Percentiles rank a stretch among this genome's conserved stretches.
Conservation (phyloP, 2,888 invertebrate species). For the Leucophora obtusa region DNA sequence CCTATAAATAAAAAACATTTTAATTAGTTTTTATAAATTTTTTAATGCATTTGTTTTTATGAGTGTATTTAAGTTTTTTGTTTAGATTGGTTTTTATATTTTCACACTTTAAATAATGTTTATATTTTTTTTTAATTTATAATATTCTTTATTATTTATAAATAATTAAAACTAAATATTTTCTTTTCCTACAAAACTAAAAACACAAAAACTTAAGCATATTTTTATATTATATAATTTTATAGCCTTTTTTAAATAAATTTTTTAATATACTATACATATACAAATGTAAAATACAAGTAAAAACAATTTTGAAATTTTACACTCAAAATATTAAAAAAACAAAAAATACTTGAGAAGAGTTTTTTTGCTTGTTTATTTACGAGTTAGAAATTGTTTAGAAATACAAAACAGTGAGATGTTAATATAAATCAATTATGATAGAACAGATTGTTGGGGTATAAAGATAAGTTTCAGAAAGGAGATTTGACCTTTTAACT, state of each 20-base stretch:
- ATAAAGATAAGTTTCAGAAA: not conserved
- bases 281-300: constrained; percentile 3
- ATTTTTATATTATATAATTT: constrained; percentile 25
- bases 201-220: constrained; percentile 51
- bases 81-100: constrained; percentile 44
- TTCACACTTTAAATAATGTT: constrained; percentile 46
- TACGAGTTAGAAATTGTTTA: too few relatives aligned
- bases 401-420: too few relatives aligned
- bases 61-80: constrained; percentile 55
- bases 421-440: too few relatives aligned
- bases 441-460: not conserved
- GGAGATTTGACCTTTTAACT: not conserved
- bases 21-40: constrained; percentile 37
- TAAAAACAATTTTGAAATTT: constrained; percentile 15
- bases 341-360: not conserved
- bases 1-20: constrained; percentile 12
- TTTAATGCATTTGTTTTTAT: constrained; percentile 43
- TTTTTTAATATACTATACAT: constrained; percentile 4
- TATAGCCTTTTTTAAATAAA: constrained; percentile 33
- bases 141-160: constrained; percentile 41
- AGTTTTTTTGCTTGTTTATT: too few relatives aligned
- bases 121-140: constrained; percentile 32
- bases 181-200: constrained; percentile 55
- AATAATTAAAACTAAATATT: constrained; percentile 55
- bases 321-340: not conserved